Evolutionary conservation across 2,797 vertebrate genomes (phyloP).

Genomic region (Holocentrus rufus): DNA sequence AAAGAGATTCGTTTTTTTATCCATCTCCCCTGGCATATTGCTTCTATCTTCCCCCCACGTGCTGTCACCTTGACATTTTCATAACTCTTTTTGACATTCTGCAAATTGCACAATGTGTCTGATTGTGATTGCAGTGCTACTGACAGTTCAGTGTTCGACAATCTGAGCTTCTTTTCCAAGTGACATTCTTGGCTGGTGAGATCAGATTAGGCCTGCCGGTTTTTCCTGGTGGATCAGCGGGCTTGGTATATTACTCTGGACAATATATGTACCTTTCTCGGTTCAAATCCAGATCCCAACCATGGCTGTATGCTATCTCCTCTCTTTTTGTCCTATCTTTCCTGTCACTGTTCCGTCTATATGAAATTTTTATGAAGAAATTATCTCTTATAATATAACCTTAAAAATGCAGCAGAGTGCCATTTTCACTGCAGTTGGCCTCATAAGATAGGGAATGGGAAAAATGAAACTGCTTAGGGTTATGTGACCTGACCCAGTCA

Average conservation of each 20-base stretch:
- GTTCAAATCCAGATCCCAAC: conserved; percentile 8
- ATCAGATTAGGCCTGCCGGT: conserved; percentile 22
- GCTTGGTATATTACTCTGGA: conserved; percentile 14
- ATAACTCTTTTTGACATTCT: conserved; percentile 58
- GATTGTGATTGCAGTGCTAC: conserved; percentile 38
- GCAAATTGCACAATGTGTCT: conserved; percentile 48
- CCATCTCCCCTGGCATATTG: conserved; percentile 22
- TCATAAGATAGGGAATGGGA: conserved; percentile 11
- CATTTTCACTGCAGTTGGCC: too few relatives aligned
- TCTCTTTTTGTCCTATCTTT: conserved; percentile 4
- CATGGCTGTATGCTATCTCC: conserved; percentile 21
- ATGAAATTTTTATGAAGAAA: not conserved
- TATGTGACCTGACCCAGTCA: not conserved
- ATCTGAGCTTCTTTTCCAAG: not conserved
- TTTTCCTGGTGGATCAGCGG: not conserved
- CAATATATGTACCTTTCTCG: conserved; percentile 14
- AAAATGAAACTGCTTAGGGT: not conserved
- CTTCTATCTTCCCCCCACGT: conserved; percentile 11
- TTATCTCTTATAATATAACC: conserved; percentile 11
- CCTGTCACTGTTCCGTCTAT: too few relatives aligned
- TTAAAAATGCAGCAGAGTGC: conserved; percentile 16
- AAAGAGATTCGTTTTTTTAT: conserved; percentile 18
- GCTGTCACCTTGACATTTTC: conserved; percentile 63
- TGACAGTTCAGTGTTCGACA: not conserved
- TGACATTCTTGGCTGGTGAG: not conserved